Evolutionary conservation across 2,113 vertebrate species (phyloP).

Genomic region (Siniperca knerii): DNA sequence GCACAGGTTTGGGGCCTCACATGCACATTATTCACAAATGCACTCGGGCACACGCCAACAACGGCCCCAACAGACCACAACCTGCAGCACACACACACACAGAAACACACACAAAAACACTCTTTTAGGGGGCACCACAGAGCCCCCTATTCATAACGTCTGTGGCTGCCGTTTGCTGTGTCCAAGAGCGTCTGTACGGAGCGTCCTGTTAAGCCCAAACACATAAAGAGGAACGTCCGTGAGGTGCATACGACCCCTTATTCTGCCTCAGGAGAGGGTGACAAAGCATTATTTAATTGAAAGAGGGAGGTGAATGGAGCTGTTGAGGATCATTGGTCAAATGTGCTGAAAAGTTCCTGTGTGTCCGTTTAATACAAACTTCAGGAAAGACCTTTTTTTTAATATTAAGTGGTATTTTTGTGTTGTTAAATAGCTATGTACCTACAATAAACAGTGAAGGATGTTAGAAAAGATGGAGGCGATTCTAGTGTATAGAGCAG

Average conservation of each 20-base stretch:
- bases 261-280: constrained; percentile 62
- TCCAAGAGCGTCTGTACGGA: constrained; percentile 74
- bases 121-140: constrained; percentile 65
- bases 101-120: constrained; percentile 30
- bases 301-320: constrained; percentile 32
- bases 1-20: constrained; percentile 42
- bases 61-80: constrained; percentile 42
- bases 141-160: constrained; percentile 73
- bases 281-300: constrained; percentile 66
- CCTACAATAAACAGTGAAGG: not conserved
- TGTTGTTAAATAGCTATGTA: not conserved
- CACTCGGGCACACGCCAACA: constrained; percentile 33
- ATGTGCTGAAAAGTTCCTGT: constrained; percentile 27
- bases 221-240: constrained; percentile 69
- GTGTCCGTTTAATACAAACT: constrained; percentile 8
- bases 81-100: constrained; percentile 49
- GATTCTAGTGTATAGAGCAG: not conserved
- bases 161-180: constrained; percentile 56
- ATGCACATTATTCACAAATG: constrained; percentile 35
- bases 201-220: constrained; percentile 71
- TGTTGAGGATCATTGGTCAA: constrained; percentile 30
- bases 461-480: not conserved
- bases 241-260: constrained; percentile 76
- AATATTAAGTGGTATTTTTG: not conserved
- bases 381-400: not conserved